phyloP scores from a whole-genome alignment of 2,888 invertebrate genomes.

The Noctua comes region DNA sequence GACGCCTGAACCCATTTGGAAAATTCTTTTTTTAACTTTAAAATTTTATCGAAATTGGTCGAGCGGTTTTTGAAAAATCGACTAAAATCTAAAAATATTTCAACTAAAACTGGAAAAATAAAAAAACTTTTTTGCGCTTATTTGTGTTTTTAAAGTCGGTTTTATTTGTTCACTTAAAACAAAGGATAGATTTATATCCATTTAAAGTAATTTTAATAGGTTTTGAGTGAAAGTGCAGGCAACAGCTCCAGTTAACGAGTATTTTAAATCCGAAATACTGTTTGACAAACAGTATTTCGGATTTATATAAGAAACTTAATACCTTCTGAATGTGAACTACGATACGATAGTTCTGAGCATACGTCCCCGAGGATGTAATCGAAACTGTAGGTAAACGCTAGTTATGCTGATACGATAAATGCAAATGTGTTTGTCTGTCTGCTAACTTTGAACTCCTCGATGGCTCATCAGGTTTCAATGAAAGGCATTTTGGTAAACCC shows the following conservation, averaged over 20 bases:
- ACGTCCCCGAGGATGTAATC: neutral
- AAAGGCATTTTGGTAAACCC: neutral
- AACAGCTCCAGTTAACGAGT: neutral
- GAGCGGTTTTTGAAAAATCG: too few species aligned
- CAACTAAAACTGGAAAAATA: too few species aligned
- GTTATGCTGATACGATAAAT: neutral
- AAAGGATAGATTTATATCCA: neutral
- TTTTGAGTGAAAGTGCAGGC: neutral
- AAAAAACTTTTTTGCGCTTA: too few species aligned
- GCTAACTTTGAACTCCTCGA: neutral
- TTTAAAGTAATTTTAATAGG: neutral
- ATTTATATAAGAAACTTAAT: neutral
- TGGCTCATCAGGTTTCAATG: neutral
- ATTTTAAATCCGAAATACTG: neutral
- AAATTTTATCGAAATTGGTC: too few species aligned
- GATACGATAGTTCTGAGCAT: neutral
- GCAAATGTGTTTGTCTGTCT: neutral
- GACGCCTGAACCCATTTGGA: too few species aligned
- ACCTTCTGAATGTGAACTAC: neutral
- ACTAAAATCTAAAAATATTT: too few species aligned
- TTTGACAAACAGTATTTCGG: too few species aligned
- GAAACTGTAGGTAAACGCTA: neutral
- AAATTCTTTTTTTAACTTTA: too few species aligned
- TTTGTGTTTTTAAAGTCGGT: too few species aligned
- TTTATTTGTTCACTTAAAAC: too few species aligned